Percentiles rank a stretch among this genome's conserved stretches.
Evolutionary conservation across 64 coral and sea anemone species (phyloP).

Genomic region (Pachyseris speciosa): DNA sequence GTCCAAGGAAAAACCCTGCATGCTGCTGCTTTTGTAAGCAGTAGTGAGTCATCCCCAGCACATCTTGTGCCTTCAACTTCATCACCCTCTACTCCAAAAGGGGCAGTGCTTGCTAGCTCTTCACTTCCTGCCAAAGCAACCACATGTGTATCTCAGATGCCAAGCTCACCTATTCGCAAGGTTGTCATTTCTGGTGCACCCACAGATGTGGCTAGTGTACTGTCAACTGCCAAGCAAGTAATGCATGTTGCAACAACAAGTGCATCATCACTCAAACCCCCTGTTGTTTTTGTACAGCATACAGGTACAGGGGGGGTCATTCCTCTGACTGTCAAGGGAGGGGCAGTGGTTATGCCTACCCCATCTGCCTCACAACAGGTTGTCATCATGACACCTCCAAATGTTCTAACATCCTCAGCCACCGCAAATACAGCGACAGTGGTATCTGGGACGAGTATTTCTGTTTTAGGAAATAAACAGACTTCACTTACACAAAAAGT

Average conservation of each 20-base stretch:
- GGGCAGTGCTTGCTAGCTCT: neutral
- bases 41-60: neutral
- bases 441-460: slow-evolving; percentile 2
- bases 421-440: neutral
- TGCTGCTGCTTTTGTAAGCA: neutral
- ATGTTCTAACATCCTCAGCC: neutral
- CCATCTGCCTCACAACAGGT: neutral
- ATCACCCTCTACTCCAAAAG: neutral
- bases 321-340: slow-evolving; percentile 3
- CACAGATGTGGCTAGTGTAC: neutral
- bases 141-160: neutral
- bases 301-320: slow-evolving; percentile 19
- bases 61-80: neutral
- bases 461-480: slow-evolving; percentile 8
- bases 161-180: neutral
- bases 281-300: slow-evolving; percentile 2
- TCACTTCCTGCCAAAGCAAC: neutral
- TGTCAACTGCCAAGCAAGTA: neutral
- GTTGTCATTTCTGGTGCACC: neutral
- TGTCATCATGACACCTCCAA: slow-evolving; percentile 1
- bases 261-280: neutral
- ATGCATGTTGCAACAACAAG: neutral
- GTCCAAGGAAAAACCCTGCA: slow-evolving; percentile 5
- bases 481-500: neutral
- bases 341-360: neutral